These are phyloP conservation scores for Plagiodera versicolora DNA, from an alignment of 2,888 invertebrate species.

Conservation along the genomic window DNA sequence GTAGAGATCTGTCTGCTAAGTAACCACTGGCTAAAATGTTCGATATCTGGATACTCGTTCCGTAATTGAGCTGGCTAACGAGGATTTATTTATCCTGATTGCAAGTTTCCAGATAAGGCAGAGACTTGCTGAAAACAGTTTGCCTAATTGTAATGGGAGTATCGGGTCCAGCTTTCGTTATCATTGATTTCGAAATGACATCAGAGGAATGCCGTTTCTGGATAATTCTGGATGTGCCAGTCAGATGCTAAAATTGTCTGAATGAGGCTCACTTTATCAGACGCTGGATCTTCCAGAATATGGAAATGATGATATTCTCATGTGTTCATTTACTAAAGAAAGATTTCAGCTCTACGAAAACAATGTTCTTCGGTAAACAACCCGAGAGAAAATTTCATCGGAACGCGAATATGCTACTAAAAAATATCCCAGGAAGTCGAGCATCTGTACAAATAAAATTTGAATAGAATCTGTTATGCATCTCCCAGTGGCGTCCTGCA, in stretches of 20 bases:
- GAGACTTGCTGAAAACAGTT: neutral
- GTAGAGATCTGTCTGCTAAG: slow-evolving; percentile 18
- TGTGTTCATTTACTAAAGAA: neutral
- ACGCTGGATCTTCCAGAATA: neutral
- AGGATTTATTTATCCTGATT: neutral
- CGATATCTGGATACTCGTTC: slow-evolving; percentile 8
- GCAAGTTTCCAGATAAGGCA: neutral
- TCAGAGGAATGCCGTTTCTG: neutral
- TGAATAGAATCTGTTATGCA: slow-evolving; percentile 19
- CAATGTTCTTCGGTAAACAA: neutral
- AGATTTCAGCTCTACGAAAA: neutral
- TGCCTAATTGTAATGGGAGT: neutral
- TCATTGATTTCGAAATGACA: neutral
- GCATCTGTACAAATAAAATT: slow-evolving; percentile 41
- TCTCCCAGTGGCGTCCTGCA: neutral
- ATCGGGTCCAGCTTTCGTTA: neutral
- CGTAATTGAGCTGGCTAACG: slow-evolving; percentile 7
- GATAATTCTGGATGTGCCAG: neutral
- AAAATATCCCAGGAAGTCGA: slow-evolving; percentile 26
- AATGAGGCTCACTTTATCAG: no score
- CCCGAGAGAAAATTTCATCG: neutral
- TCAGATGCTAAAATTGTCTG: no score
- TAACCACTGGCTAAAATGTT: slow-evolving; percentile 18
- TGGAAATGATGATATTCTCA: neutral
- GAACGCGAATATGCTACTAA: neutral